phyloP scores from a whole-genome alignment of 2,797 vertebrate species.

The Valencia hispanica region DNA sequence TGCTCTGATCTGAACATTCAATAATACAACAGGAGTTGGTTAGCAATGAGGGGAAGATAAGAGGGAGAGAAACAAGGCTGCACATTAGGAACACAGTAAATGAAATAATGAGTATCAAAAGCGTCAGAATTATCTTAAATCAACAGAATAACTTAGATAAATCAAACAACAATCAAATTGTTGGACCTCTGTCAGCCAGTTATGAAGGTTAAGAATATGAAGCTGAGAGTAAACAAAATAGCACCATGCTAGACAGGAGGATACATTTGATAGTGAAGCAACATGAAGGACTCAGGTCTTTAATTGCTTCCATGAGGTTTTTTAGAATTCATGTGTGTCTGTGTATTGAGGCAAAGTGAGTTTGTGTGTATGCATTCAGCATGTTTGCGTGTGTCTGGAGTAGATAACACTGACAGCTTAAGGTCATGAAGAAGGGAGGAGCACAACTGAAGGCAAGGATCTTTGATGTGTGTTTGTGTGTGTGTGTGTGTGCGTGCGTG shows the following conservation, averaged over 20 bases:
- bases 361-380: conserved; percentile 34
- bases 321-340: conserved; percentile 35
- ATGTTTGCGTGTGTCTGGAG: conserved; percentile 56
- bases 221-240: conserved; percentile 4
- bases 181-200: conserved; percentile 6
- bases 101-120: conserved; percentile 5
- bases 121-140: conserved; percentile 18
- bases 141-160: not conserved
- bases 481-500: conserved; percentile 42
- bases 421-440: conserved; percentile 78
- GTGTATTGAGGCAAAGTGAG: conserved; percentile 35
- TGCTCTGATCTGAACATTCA: conserved; percentile 22
- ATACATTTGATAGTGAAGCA: conserved; percentile 63
- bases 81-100: not conserved
- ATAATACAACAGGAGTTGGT: conserved; percentile 16
- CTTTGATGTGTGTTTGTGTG: conserved; percentile 70
- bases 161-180: not conserved
- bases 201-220: conserved; percentile 5
- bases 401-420: conserved; percentile 82
- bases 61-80: not conserved
- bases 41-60: not conserved
- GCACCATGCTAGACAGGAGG: conserved; percentile 25
- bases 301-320: conserved; percentile 68
- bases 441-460: conserved; percentile 75
- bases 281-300: conserved; percentile 62